Base-by-base conservation (phyloP, 2,888 invertebrate species). In the Synergus japonicus region DNA sequence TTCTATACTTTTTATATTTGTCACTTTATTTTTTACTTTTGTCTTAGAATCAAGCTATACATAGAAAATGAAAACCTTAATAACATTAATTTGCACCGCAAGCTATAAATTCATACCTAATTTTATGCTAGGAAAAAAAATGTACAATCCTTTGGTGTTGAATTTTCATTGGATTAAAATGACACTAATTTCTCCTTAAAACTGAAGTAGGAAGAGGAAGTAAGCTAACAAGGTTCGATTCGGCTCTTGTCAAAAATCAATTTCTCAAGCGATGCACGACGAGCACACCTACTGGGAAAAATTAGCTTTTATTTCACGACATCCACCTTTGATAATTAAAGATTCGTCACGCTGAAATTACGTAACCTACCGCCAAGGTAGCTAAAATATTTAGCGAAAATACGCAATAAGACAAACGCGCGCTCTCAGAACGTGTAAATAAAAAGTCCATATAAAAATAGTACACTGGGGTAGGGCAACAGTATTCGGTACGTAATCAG, bases 401-500 rank as follows among this genome's bases (percentile, higher is more conserved):
- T 84, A 84, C 83, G 85, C 86, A 85, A 84, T 81, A 84, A 83
- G 84, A 87, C 83, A 84, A 85, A 84, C 82, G 83, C 83, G 83
- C 77, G 82, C 84, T 83, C 84, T 85, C 82, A 65, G 58, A 67
- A 46, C 63, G 60, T 44, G 54, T 65, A 76, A 67, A 64, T 67
- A 86, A 88, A 88, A 84, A 80, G 82, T 82, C 82, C 79, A 85
- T 87, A 85, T 85, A 89, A 89, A 89, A 89, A 89, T 89, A 89
- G 89, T 89, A 86, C 85, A 81, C 83, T 80, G 83, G 85, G 88
- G 86, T 86, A 85, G 84, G 86, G 86, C 76, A 73, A 80, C 82
- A 82, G 66, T 66, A 66, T 66, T 66, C 66, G 66, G 73, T 54
- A 73, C 73, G 73, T 73, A 73, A 73, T 73, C 73, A 73, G 54